Evolutionary conservation across 1,140 invertebrate species (phyloP), one percentile per base, ranked within the genome.

Genomic region (Caerostris darwini): DNA sequence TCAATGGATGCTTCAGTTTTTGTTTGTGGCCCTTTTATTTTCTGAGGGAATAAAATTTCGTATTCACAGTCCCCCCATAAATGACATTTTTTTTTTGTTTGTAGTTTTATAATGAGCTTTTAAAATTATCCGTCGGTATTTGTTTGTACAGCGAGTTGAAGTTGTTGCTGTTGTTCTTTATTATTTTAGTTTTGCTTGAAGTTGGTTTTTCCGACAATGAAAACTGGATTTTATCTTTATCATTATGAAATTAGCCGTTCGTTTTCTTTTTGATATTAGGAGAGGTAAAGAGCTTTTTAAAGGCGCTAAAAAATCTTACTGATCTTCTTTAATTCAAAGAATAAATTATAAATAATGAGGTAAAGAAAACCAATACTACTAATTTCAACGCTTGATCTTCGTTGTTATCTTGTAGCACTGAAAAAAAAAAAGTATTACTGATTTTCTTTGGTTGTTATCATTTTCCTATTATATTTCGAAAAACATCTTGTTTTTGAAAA

Each of bases 191-290:
- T 71, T 71, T 53, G 34, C 69, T 77, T 77, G 34, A 77, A 77
- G 34, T 77, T 77, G 5, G 71, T 5, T 77, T 77, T 77, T 77
- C 34, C 34, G 71, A 77, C 71, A 77, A 77, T 77, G 71, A 77
- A 64, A 64, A 50, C 10, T 53, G 71, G 19, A 5, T 50, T 50
- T 77, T 5, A 53, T 50, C 3, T 77, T 53, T 50, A 77, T 53
- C 6, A 50, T 50, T 12, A 77, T 10, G 71, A 34, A 77, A 50
- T 34, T 77, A 50, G 12, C 14, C 71, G 5, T 8, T 77, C 34
- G 10, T 77, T 77, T 77, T n/a, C 5, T 67, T 67, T 67, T 67
- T 64, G 10, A 10, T 77, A 12, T 77, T 19, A 77, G 0, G 10
- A 77, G 50, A 50, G 34, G 71, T 3, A 77, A 77, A 77, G 34